phyloP scores from a whole-genome alignment of 2,113 vertebrate genomes.

The Myrmecobius fasciatus region DNA sequence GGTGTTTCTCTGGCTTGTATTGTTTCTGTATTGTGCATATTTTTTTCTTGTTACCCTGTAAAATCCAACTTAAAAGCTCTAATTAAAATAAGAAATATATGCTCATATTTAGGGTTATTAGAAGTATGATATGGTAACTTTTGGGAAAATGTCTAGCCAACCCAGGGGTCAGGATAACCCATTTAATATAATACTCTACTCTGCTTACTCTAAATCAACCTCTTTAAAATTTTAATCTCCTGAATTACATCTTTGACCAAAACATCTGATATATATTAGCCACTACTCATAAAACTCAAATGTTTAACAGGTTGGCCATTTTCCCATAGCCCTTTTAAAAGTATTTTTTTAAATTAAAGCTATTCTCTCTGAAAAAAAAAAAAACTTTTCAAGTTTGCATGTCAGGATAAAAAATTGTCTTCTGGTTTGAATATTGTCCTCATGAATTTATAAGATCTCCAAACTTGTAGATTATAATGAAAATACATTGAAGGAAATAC shows the following conservation, averaged over 20 bases:
- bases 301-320: constrained; percentile 34
- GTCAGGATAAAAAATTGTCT: constrained; percentile 3
- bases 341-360: neutral
- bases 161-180: neutral
- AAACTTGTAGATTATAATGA: constrained; percentile 50
- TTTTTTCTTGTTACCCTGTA: neutral
- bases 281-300: constrained; percentile 22
- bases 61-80: neutral
- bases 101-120: neutral
- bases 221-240: constrained; percentile 26
- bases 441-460: constrained; percentile 17
- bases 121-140: constrained; percentile 3
- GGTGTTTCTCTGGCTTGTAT: neutral
- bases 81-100: neutral
- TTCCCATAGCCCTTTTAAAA: constrained; percentile 20
- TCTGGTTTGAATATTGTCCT: constrained; percentile 15
- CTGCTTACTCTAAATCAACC: neutral
- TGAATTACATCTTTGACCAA: constrained; percentile 39
- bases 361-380: neutral
- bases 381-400: constrained; percentile 35
- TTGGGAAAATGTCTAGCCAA: constrained; percentile 17
- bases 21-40: neutral
- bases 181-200: neutral
- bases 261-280: constrained; percentile 4
- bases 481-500: constrained; percentile 2